Evolutionary conservation across 2,797 vertebrate genomes (phyloP).

Genomic region (Pipistrellus pygmaeus): DNA sequence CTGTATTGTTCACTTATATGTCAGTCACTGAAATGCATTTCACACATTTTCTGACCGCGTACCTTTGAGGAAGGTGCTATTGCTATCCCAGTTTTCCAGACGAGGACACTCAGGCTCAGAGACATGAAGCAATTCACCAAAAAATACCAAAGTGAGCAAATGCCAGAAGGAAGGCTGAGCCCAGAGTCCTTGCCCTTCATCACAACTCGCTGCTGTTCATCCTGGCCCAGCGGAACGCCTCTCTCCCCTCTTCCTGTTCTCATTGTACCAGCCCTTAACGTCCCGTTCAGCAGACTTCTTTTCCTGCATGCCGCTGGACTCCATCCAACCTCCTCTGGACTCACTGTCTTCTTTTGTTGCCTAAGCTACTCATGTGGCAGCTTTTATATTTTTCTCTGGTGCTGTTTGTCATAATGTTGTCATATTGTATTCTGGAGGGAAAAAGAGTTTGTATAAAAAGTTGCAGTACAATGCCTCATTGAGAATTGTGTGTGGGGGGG

Average conservation of each 20-base stretch:
- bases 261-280: neutral
- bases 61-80: neutral
- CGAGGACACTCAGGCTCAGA: neutral
- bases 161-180: neutral
- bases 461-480: neutral
- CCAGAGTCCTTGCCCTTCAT: neutral
- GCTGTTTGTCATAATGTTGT: neutral
- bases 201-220: neutral
- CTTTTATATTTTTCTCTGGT: neutral
- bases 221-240: neutral
- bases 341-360: neutral
- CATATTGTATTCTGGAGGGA: neutral
- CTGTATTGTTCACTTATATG: neutral
- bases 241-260: neutral
- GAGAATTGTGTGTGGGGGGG: neutral
- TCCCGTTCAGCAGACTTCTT: neutral
- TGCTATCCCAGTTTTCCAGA: neutral
- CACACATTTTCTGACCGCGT: neutral
- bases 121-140: neutral
- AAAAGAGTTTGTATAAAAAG: neutral
- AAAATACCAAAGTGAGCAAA: neutral
- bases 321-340: neutral
- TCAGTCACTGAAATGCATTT: neutral
- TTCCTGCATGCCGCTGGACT: neutral
- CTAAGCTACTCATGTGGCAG: neutral